Evolutionary conservation across 2,797 vertebrate species (phyloP), one percentile per base, ranked within the genome.

Genomic region (Micropoecilia bifurca): DNA sequence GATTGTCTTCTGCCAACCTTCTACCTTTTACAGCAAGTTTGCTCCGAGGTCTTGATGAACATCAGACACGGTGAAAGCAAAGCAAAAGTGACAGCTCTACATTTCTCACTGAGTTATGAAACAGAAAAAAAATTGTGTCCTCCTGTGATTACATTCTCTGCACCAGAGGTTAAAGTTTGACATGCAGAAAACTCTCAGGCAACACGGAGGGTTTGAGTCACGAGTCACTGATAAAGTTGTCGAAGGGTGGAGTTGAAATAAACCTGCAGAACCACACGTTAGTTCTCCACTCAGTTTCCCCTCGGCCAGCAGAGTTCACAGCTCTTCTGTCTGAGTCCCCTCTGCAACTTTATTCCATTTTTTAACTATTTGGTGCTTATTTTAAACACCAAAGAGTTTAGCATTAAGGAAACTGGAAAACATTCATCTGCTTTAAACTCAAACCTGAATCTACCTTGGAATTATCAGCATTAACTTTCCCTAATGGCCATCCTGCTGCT

Each of bases 381-480:
- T 36, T 36, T 63, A 20, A 63, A 33, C 30, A 30, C 33, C 3
- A 63, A 63, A 36, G 1, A 39, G 7, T 25, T 68, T 68, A 10
- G 22, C 9, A 25, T 22, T 41, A 68, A 41, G 6, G 63, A 12
- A 68, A 10, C 18, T 39, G 6, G 28, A 50, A 8, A 53, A 25
- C 20, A 53, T 43, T 53, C 6, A 30, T 28, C n/a, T 39, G 36
- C 36, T 77, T 69, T 30, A 50, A 41, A 53, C 25, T 25, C 12
- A 77, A 39, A 39, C 14, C 59, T 7, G 74, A 76, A 83, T 75
- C 50, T 53, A 50, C 14, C n/a, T 76, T 80, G 80, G 63, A 85
- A 81, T 85, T 78, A 73, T 18, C 53, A 76, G 63, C 82, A 87
- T 88, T 74, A 83, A 61, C 46, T 85, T 78, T 68, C 8, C 50